Evolutionary conservation across 2,113 vertebrate genomes (phyloP).

Genomic region (Heptranchias perlo): DNA sequence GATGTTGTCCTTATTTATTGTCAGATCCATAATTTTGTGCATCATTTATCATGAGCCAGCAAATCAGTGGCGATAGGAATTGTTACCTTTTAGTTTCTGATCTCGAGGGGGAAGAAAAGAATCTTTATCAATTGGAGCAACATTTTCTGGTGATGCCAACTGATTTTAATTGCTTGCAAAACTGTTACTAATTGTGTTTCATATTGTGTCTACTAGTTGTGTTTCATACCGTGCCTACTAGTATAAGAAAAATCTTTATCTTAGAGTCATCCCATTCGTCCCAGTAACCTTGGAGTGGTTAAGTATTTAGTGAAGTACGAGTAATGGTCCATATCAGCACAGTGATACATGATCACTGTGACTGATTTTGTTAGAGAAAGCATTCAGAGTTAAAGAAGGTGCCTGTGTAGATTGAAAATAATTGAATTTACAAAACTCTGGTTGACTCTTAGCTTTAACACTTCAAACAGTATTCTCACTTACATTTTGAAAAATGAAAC

Average conservation of each 20-base stretch:
- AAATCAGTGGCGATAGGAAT: neutral
- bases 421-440: neutral
- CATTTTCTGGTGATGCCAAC: neutral
- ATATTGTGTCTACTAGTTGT: too few species aligned
- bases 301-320: neutral
- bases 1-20: neutral
- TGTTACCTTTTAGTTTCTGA: neutral
- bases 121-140: neutral
- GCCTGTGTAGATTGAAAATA: neutral
- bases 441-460: too few species aligned
- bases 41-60: neutral
- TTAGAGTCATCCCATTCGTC: neutral
- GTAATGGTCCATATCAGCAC: neutral
- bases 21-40: neutral
- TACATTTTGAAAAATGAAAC: neutral
- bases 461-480: neutral
- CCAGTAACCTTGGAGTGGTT: neutral
- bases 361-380: neutral
- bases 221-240: too few species aligned
- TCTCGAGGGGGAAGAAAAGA: neutral
- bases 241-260: neutral
- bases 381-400: neutral
- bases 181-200: neutral
- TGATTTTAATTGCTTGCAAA: neutral
- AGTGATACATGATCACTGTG: neutral